phyloP scores from a whole-genome alignment of 2,113 vertebrate genomes.

The Ictidomys tridecemlineatus region DNA sequence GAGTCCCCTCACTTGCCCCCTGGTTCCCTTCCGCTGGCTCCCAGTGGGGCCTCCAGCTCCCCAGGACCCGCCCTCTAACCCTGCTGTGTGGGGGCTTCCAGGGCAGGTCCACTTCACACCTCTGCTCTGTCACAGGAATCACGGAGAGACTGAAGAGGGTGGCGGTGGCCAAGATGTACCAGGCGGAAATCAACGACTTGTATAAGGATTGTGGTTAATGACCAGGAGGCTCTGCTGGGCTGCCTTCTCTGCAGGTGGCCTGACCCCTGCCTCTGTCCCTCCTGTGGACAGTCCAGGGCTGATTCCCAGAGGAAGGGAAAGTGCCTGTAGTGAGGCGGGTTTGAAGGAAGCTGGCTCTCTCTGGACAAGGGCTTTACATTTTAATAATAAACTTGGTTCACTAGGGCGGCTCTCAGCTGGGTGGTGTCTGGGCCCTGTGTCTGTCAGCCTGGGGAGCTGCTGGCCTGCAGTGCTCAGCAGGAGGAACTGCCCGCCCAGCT shows the following conservation, averaged over 20 bases:
- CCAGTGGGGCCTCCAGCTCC: accelerated
- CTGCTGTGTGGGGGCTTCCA: background rate
- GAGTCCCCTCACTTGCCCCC: too few species aligned
- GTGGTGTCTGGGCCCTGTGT: background rate
- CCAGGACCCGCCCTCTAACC: accelerated
- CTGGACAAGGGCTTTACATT: background rate
- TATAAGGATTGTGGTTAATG: slow-evolving; percentile 81
- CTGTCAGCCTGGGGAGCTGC: background rate
- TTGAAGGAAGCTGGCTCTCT: background rate
- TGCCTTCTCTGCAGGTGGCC: too few species aligned
- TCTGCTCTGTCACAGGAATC: slow-evolving; percentile 86
- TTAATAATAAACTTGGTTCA: background rate
- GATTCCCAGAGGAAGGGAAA: too few species aligned
- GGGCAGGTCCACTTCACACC: too few species aligned
- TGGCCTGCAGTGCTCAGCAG: background rate
- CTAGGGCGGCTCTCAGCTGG: background rate
- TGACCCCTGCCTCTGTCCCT: too few species aligned
- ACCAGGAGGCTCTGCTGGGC: too few species aligned
- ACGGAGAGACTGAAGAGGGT: slow-evolving; percentile 93
- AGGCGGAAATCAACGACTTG: slow-evolving; percentile 89
- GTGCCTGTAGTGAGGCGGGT: accelerated
- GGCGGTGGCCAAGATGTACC: slow-evolving; percentile 90
- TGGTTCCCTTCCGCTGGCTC: background rate
- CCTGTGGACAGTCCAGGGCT: accelerated
- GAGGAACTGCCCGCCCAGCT: too few species aligned